A percentile compares a stretch with the other conserved stretches of the same genome.
Conservation (phyloP, 2,888 invertebrate species). For the Siphonodentalium dalli region DNA sequence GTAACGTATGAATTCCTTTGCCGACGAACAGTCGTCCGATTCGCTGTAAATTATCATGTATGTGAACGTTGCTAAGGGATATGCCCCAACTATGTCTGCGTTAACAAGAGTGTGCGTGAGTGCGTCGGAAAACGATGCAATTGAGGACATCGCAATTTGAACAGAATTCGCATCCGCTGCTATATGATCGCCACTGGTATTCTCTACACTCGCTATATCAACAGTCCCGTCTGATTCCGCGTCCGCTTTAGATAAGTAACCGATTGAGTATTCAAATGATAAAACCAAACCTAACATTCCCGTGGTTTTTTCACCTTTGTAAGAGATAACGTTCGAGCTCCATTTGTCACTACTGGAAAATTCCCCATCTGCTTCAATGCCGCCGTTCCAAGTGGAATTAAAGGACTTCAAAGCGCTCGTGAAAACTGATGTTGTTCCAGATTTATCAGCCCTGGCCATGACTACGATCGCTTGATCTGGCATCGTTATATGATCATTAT, state of each 20-base stretch:
- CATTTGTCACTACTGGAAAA: constrained; percentile 33
- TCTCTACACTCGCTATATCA: constrained; percentile 37
- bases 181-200: constrained; percentile 35
- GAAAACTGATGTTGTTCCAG: constrained; percentile 57
- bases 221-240: constrained; percentile 30
- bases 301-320: constrained; percentile 37
- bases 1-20: constrained; percentile 42
- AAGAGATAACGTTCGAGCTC: constrained; percentile 32
- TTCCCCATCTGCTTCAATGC: constrained; percentile 42
- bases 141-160: constrained; percentile 47
- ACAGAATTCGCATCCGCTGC: constrained; percentile 31
- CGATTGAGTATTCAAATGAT: constrained; percentile 46
- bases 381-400: constrained; percentile 41
- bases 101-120: constrained; percentile 28
- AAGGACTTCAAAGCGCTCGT: constrained; percentile 47
- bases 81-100: constrained; percentile 10
- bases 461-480: constrained; percentile 43
- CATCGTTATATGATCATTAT: constrained; percentile 39
- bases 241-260: constrained; percentile 50
- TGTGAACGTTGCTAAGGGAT: constrained; percentile 45
- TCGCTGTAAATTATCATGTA: constrained; percentile 38
- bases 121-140: constrained; percentile 1
- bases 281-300: constrained; percentile 45
- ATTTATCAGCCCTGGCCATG: constrained; percentile 51
- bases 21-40: constrained; percentile 32